Evolutionary conservation across 2,113 vertebrate genomes (phyloP).

Genomic region (Neodon shergylaensis): DNA sequence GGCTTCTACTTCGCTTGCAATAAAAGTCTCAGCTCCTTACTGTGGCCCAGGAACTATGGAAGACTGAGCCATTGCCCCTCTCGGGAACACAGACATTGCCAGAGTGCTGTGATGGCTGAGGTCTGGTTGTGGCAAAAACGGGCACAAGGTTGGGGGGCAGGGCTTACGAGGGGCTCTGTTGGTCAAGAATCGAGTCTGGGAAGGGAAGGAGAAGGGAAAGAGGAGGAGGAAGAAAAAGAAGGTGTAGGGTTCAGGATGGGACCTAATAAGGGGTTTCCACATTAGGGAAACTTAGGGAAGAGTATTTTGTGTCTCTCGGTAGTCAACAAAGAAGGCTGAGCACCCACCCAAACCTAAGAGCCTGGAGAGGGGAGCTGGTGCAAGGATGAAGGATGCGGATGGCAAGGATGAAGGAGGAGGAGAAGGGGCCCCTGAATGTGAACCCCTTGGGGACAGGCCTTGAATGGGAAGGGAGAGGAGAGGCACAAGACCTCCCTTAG

Average conservation of each 20-base stretch:
- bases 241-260: rapidly evolving
- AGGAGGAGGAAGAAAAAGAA: not conserved
- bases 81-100: not conserved
- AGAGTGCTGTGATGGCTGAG: not conserved
- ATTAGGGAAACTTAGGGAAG: no score
- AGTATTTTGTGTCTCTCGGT: no score
- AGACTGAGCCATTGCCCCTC: not conserved
- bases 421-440: no score
- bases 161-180: no score
- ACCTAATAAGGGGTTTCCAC: not conserved
- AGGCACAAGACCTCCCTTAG: no score
- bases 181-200: not conserved
- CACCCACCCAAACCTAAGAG: no score
- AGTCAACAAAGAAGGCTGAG: no score
- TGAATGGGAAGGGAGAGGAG: no score
- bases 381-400: no score
- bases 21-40: not conserved
- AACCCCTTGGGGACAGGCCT: no score
- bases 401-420: no score
- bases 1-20: not conserved
- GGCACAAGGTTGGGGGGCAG: not conserved
- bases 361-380: no score
- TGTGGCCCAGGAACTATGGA: not conserved
- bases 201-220: not conserved
- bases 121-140: not conserved